Percentiles rank a stretch among this genome's conserved stretches.
Conservation (phyloP, 2,888 invertebrate genomes). For the Dolichomitus sp. region DNA sequence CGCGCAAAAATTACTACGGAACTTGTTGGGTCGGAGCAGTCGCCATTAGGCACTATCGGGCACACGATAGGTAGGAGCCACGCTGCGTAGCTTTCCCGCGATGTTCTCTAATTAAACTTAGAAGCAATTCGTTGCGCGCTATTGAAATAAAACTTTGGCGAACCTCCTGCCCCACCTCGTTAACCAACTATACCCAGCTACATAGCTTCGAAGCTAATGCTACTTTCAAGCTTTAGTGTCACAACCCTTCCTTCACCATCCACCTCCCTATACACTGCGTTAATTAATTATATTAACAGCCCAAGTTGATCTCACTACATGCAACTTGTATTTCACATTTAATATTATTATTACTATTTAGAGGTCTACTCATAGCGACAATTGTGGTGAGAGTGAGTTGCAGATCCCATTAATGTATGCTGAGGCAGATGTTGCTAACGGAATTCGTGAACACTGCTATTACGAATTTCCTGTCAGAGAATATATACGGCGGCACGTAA, state of each 20-base stretch:
- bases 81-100: conserved; percentile 23
- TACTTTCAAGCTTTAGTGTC: neutral
- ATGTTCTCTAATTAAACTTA: conserved; percentile 58
- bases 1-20: conserved; percentile 56
- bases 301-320: neutral
- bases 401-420: neutral
- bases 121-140: conserved; percentile 34
- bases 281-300: conserved; percentile 24
- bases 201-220: conserved; percentile 21
- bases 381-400: neutral
- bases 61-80: neutral
- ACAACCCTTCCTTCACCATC: neutral
- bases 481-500: neutral
- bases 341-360: neutral
- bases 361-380: neutral
- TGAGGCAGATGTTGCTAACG: neutral
- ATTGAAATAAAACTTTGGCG: conserved; percentile 57
- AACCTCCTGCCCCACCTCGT: neutral
- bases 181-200: neutral
- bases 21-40: conserved; percentile 51
- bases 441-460: conserved; percentile 12
- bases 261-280: neutral
- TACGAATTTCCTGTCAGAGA: conserved; percentile 4
- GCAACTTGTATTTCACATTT: neutral
- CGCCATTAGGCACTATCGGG: conserved; percentile 58